These are phyloP conservation scores for Morelia viridis DNA, from an alignment of 2,797 vertebrate genomes.

Conservation along the genomic window DNA sequence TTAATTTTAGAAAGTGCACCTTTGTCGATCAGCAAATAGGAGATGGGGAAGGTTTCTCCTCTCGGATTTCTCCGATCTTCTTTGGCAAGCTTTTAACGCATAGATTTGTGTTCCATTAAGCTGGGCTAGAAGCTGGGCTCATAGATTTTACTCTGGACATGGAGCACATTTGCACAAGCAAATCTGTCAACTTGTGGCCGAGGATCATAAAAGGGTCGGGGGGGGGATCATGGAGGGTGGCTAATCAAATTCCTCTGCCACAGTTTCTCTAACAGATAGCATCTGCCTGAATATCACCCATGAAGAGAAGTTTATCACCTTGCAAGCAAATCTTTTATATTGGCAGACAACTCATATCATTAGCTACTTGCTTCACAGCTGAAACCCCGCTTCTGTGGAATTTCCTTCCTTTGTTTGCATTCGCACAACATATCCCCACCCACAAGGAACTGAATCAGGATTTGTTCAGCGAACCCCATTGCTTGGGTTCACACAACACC, in stretches of 20 bases:
- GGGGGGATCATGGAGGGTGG: not conserved
- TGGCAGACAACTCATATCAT: not conserved
- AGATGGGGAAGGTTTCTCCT: not conserved
- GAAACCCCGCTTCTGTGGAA: not conserved
- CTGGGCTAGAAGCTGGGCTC: no score
- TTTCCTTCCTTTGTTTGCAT: not conserved
- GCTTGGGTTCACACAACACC: not conserved
- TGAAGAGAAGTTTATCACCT: not conserved
- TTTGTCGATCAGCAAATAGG: not conserved
- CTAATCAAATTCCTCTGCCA: not conserved
- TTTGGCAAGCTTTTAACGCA: not conserved
- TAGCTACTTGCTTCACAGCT: not conserved
- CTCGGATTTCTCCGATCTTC: not conserved
- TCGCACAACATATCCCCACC: not conserved
- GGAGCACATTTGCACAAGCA: not conserved
- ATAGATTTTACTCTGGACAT: not conserved
- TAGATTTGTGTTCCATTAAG: not conserved
- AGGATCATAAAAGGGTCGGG: not conserved
- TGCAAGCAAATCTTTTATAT: not conserved
- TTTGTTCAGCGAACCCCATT: not conserved
- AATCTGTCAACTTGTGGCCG: not conserved
- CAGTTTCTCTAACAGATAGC: not conserved
- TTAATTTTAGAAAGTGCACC: not conserved
- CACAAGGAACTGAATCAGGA: not conserved
- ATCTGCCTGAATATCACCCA: not conserved